Conservation (phyloP, 2,797 vertebrate genomes). For the Petrocephalus sullivani region DNA sequence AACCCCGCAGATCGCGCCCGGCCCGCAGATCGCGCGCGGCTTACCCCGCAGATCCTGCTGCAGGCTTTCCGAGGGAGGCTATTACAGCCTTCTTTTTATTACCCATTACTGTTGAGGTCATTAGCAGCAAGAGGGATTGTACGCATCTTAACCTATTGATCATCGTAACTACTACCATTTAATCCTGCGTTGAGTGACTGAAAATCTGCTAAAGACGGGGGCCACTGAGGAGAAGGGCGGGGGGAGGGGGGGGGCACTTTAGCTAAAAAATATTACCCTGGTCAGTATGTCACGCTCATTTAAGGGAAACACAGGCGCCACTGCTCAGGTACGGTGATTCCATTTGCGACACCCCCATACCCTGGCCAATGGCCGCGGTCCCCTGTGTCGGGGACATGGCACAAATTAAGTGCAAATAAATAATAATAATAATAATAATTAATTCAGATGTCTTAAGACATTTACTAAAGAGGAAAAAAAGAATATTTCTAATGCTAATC, state of each 20-base stretch:
- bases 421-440: not conserved
- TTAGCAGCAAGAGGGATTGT: conserved; percentile 98
- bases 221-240: conserved; percentile 50
- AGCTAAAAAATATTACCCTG: conserved; percentile 63
- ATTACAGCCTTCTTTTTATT: conserved; percentile 95
- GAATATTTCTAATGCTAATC: conserved; percentile 52
- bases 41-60: conserved; percentile 67
- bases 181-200: conserved; percentile 92
- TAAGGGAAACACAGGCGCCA: conserved; percentile 53
- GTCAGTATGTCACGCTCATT: conserved; percentile 56
- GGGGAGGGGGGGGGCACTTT: conserved; percentile 60
- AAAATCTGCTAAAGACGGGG: conserved; percentile 77
- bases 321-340: conserved; percentile 54
- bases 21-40: conserved; percentile 46
- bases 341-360: conserved; percentile 47
- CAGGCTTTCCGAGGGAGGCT: conserved; percentile 72
- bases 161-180: conserved; percentile 98
- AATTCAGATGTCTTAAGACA: not conserved
- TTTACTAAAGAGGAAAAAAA: conserved; percentile 11
- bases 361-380: not conserved
- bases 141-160: conserved; percentile 99
- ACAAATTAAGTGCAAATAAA: too few relatives aligned
- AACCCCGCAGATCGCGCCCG: conserved; percentile 42
- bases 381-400: not conserved
- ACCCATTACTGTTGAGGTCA: conserved; percentile 98